phyloP scores from a whole-genome alignment of 2,797 vertebrate species.

The Karalla daura region DNA sequence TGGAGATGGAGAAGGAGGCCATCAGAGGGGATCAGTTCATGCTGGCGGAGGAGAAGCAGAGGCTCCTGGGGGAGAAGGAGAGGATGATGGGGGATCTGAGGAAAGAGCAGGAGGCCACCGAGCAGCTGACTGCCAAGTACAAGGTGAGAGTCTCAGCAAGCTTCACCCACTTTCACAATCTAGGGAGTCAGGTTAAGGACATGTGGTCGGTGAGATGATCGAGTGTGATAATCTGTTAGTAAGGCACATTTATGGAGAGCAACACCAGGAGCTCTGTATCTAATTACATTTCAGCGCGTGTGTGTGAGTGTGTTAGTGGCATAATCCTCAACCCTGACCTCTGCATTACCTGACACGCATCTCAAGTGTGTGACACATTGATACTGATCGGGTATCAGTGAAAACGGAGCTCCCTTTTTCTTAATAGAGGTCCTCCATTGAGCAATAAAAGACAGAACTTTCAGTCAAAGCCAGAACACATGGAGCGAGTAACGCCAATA shows the following conservation, averaged over 20 bases:
- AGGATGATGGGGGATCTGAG: slow-evolving; percentile 95
- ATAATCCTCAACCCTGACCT: too few relatives aligned
- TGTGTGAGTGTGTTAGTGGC: slow-evolving; percentile 5
- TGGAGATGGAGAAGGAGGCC: slow-evolving; percentile 94
- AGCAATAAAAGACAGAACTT: too few relatives aligned
- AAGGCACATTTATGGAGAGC: slow-evolving; percentile 17
- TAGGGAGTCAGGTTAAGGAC: slow-evolving; percentile 37
- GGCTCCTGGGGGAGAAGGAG: slow-evolving; percentile 95
- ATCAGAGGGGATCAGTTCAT: slow-evolving; percentile 93
- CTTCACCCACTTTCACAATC: background rate
- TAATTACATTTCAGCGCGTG: slow-evolving; percentile 28
- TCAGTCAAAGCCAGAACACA: too few relatives aligned
- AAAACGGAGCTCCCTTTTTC: too few relatives aligned
- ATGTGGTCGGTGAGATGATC: slow-evolving; percentile 42
- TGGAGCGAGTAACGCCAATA: too few relatives aligned
- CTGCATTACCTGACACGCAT: too few relatives aligned
- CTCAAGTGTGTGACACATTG: background rate
- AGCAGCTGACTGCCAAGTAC: slow-evolving; percentile 93
- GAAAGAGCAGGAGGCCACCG: slow-evolving; percentile 93
- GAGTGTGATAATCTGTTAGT: slow-evolving; percentile 50
- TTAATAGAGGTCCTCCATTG: too few relatives aligned
- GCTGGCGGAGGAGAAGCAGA: slow-evolving; percentile 93
- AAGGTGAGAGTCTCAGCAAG: slow-evolving; percentile 84
- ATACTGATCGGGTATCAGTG: too few relatives aligned
- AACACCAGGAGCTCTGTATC: slow-evolving; percentile 15